Evolutionary conservation across 1,140 invertebrate species (phyloP), one percentile per base, ranked within the genome.

Genomic region (Aphelenchoides fujianensis): DNA sequence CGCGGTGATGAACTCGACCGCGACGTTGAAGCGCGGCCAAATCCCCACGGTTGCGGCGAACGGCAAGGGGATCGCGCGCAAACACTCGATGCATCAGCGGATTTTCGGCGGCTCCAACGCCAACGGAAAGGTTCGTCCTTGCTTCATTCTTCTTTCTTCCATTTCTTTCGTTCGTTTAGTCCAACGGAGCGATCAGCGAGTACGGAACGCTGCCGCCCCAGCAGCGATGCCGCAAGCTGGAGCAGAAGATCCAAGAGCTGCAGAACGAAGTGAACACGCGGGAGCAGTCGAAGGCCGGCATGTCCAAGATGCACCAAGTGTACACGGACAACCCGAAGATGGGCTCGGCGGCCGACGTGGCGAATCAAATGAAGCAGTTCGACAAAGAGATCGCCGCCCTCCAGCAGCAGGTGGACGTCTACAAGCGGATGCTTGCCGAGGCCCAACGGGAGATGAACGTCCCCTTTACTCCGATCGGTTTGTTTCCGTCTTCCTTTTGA

Each of bases 251-350:
- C 55, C 91, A 93, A 71, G 91, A 94, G 81, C 89, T 97, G 72
- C 89, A 90, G 75, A 89, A 89, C 19, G 92, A 96, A 87, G 91
- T 97, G 61, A 73, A 69, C 16, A 83, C 68, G 23, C 57, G 70
- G 23, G 31, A 74, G n/a, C 75, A 84, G 30, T 73, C 73, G 12
- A 90, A 93, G 84, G 95, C 97, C 86, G 96, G 93, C 16, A 88
- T 98, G 23, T 92, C 96, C 90, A 98, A 97, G 86, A 97, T 99
- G 94, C 95, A 97, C 86, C 91, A 91, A 31, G 95, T 96, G 0
- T 99, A 98, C 85, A 92, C 94, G 86, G 90, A 91, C 75, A 98
- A 98, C 87, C 91, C 93, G 16, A 91, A 92, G 0, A 86, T 98
- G 73, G 96, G 96, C 41, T 94, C 98, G 88, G 93, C 95, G 3